Evolutionary conservation across 2,113 vertebrate genomes (phyloP), one percentile per base, ranked within the genome.

Genomic region (Malurus melanocephalus): DNA sequence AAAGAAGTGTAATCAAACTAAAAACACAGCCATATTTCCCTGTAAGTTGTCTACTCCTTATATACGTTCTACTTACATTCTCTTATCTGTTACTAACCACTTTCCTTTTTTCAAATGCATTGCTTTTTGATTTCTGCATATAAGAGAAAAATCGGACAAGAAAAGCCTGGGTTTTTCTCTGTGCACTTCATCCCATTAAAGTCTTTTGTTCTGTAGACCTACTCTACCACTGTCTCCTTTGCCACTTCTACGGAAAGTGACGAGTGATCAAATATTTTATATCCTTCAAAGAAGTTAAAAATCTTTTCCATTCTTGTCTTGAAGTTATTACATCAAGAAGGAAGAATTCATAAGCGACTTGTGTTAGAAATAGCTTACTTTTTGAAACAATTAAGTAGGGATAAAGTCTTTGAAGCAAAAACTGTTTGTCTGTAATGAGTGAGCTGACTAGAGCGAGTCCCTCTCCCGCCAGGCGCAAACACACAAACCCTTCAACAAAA

Each of bases 181-280:
- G 8, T 52, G 38, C 13, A 45, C 23, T 74, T 40, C 26, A 79
- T 43, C 49, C 16, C 40, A 38, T 33, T n/a, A 13, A 27, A 49
- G 11, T 27, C 26, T 85, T 74, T 38, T 51, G 57, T 11, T 8
- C n/a, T 33, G 13, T n/a, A 73, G 6, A 40, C 23, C 32, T 55
- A 28, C 5, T 16, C 12, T 48, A 59, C 43, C 16, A 32, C 23
- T 49, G 46, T 55, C 48, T 46, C 23, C 13, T 71, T 66, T 80
- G 43, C 14, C 30, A 32, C 35, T 53, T 83, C 40, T 46, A 23
- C 0, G 1, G 16, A 55, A 3, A 69, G 5, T 1, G 1, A 8
- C 11, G 51, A 45, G 15, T 64, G 10, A 75, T 3, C 15, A 46
- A 45, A 3, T 16, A 65, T 38, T 72, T 81, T 30, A n/a, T 13